Conservation (phyloP, 2,113 vertebrate species). For the Anarrhichthys ocellatus region DNA sequence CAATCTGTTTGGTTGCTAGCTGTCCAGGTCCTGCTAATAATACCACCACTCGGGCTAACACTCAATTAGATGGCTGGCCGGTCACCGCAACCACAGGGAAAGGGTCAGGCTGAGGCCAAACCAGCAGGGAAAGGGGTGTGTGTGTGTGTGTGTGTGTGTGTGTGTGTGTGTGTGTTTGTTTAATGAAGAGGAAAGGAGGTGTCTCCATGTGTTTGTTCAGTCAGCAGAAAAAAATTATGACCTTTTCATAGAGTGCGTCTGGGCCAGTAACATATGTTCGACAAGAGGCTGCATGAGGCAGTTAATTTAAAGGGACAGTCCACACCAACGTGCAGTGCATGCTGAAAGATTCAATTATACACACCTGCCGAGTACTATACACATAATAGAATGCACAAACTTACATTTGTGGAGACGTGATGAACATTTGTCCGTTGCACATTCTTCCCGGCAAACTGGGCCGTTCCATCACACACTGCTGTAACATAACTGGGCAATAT, state of each 20-base stretch:
- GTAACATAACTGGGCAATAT: neutral
- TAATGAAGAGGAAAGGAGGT: conserved; percentile 41
- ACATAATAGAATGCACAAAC: neutral
- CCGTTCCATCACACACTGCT: neutral
- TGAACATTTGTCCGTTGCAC: neutral
- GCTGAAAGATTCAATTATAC: neutral
- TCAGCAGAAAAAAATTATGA: conserved; percentile 60
- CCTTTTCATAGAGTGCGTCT: conserved; percentile 57
- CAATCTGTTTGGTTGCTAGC: conserved; percentile 47
- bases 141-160: neutral
- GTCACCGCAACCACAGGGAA: conserved; percentile 43
- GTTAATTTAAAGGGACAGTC: conserved; percentile 40
- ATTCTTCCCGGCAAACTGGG: neutral
- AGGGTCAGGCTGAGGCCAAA: conserved; percentile 50
- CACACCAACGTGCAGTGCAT: neutral
- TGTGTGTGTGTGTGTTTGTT: conserved; percentile 3
- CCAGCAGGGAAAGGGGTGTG: conserved; percentile 47
- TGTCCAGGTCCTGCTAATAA: conserved; percentile 46
- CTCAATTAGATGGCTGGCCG: conserved; percentile 62
- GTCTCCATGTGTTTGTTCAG: conserved; percentile 47
- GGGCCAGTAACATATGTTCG: conserved; percentile 58
- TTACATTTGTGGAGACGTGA: neutral
- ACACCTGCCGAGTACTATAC: neutral
- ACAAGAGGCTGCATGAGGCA: conserved; percentile 43
- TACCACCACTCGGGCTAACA: conserved; percentile 46